Percentiles rank a stretch among this genome's conserved stretches.
Evolutionary conservation across 2,888 invertebrate genomes (phyloP).

Genomic region (Cryptophagus acutangulus): DNA sequence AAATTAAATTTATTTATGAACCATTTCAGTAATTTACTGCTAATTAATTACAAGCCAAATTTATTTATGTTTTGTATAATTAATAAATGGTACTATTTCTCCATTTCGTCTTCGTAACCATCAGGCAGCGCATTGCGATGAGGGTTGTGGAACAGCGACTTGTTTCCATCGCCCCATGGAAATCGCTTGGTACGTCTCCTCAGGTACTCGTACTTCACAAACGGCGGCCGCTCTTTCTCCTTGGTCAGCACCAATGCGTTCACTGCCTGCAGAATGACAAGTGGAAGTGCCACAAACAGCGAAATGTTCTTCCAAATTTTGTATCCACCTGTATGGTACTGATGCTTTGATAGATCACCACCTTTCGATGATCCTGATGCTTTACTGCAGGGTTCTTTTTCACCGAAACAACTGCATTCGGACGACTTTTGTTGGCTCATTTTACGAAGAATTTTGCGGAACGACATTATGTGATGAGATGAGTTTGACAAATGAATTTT

Average conservation of each 20-base stretch:
- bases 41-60: no score
- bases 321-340: constrained; percentile 49
- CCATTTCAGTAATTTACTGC: no score
- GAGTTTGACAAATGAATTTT: no score
- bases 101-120: constrained; percentile 64
- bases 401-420: no score
- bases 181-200: constrained; percentile 74
- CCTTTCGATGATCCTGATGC: neutral
- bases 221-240: constrained; percentile 56
- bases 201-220: constrained; percentile 73
- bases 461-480: no score
- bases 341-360: neutral
- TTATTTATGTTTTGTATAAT: no score
- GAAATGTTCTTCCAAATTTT: constrained; percentile 72
- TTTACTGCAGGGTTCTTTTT: no score
- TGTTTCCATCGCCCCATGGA: constrained; percentile 89
- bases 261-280: constrained; percentile 70
- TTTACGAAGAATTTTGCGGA: no score
- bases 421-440: no score
- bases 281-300: constrained; percentile 72
- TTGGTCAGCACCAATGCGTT: constrained; percentile 62
- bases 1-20: no score
- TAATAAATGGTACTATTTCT: no score
- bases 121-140: constrained; percentile 69
- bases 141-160: constrained; percentile 80